Evolutionary conservation across 2,888 invertebrate species (phyloP), one percentile per base, ranked within the genome.

Genomic region (Drosophila maculinotata): DNA sequence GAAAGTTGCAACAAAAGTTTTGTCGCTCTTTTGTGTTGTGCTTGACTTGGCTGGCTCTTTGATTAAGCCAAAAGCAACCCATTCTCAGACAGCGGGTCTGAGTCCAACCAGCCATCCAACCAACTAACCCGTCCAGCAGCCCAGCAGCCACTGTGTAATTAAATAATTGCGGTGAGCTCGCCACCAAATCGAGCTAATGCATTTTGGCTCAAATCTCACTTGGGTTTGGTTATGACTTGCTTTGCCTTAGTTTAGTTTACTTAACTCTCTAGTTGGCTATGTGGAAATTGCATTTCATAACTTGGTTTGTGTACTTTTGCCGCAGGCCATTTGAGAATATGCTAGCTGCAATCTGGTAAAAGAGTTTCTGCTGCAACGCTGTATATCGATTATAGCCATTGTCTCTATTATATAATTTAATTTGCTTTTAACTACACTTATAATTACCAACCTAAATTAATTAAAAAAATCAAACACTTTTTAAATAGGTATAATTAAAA

Each of bases 101-200:
- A 26, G n/a, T 38, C 10, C 15, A 28, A 10, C 14, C 14, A 49
- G 12, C 17, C 28, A 38, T 2, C 33, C 39, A 36, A 20, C 44
- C 35, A 44, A 15, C 36, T 23, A 59, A 54, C 23, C 58, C 33
- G 15, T 38, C 35, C 17, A 15, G 15, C 17, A 30, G 8, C 8
- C 4, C 38, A 44, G 49, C 15, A 41, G 42, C 42, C 60, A 60
- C 69, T 69, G 67, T 80, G 74, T 84, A 82, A 84, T 84, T 84
- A 84, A 84, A 84, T 84, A 82, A 85, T 82, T 82, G 82, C 80
- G 80, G 80, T 71, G 62, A 67, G 72, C 78, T 72, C 41, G 68
- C 79, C 57, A 80, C 76, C 71, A 76, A 82, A 80, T 82, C 72
- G 72, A 75, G 75, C 79, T 79, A 84, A 82, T 84, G 78, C 76